phyloP scores from a whole-genome alignment of 1,140 invertebrate species.

The Teleogryllus occipitalis region DNA sequence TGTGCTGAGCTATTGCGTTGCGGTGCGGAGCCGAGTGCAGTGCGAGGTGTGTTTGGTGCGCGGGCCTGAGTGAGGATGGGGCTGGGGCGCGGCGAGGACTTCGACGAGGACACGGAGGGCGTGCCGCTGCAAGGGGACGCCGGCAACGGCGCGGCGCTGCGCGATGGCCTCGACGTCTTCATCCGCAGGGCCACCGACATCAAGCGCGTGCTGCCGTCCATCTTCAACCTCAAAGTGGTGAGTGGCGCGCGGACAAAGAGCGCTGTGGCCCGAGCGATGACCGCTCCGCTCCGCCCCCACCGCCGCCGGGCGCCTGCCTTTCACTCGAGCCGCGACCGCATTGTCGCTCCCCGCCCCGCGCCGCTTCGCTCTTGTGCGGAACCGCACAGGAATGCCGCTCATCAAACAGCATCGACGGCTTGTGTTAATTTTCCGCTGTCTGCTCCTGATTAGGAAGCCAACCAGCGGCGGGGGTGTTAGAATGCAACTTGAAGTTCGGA shows the following conservation, averaged over 20 bases:
- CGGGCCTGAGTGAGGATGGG: not conserved
- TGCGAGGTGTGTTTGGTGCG: not conserved
- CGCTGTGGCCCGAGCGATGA: too few species aligned
- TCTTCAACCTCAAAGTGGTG: conserved; percentile 44
- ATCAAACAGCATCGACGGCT: too few species aligned
- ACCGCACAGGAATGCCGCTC: too few species aligned
- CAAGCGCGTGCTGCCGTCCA: conserved; percentile 38
- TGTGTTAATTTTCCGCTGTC: too few species aligned
- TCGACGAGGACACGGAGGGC: not conserved
- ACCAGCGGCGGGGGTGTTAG: too few species aligned
- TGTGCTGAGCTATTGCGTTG: not conserved
- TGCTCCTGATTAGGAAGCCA: too few species aligned
- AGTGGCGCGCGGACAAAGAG: conserved; percentile 21
- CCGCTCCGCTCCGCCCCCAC: too few species aligned
- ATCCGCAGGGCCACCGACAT: conserved; percentile 36
- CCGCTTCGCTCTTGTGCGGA: too few species aligned
- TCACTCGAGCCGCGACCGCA: too few species aligned
- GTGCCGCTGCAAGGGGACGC: not conserved
- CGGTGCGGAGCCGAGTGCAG: not conserved
- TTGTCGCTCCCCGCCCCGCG: too few species aligned
- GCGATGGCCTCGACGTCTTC: conserved; percentile 33
- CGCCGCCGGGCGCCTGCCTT: too few species aligned
- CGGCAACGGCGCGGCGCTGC: not conserved
- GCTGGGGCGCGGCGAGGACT: not conserved
- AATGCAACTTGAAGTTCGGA: too few species aligned